These are phyloP conservation scores for Paradoxurus hermaphroditus DNA, from an alignment of 2,113 vertebrate genomes.

Conservation along the genomic window DNA sequence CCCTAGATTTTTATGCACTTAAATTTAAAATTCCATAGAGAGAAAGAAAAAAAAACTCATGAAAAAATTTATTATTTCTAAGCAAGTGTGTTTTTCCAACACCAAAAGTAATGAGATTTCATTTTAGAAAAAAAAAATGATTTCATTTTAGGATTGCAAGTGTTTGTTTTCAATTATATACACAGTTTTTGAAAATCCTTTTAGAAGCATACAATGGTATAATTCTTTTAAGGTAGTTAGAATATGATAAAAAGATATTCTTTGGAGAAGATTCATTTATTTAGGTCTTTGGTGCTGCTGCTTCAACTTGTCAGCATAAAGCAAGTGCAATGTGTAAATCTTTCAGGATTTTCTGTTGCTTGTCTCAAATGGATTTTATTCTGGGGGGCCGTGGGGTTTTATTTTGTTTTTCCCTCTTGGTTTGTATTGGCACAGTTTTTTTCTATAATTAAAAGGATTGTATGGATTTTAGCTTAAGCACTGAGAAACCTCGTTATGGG, in stretches of 20 bases:
- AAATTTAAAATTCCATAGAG: constrained; percentile 36
- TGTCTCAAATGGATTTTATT: constrained; percentile 62
- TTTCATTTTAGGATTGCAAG: constrained; percentile 71
- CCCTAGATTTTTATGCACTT: not conserved
- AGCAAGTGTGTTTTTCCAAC: constrained; percentile 65
- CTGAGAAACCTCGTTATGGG: constrained; percentile 43
- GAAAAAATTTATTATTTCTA: constrained; percentile 54
- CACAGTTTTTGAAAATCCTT: constrained; percentile 49
- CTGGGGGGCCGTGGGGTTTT: constrained; percentile 55
- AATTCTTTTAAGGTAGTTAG: constrained; percentile 47
- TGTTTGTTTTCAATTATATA: constrained; percentile 45
- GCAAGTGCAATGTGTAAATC: constrained; percentile 26
- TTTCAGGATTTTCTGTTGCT: constrained; percentile 67
- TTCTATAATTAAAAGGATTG: constrained; percentile 52
- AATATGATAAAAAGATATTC: constrained; percentile 48
- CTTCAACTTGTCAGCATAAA: constrained; percentile 58
- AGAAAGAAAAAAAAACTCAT: not conserved
- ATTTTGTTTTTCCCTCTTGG: constrained; percentile 40
- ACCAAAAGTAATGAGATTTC: constrained; percentile 78
- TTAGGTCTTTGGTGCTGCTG: constrained; percentile 56
- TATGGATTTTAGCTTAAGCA: constrained; percentile 56
- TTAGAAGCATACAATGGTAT: constrained; percentile 43
- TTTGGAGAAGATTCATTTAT: constrained; percentile 54
- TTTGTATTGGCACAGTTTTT: constrained; percentile 31
- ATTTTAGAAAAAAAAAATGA: constrained; percentile 50